phyloP scores from a whole-genome alignment of 2,113 vertebrate genomes.

The Chlorodrepanis virens region DNA sequence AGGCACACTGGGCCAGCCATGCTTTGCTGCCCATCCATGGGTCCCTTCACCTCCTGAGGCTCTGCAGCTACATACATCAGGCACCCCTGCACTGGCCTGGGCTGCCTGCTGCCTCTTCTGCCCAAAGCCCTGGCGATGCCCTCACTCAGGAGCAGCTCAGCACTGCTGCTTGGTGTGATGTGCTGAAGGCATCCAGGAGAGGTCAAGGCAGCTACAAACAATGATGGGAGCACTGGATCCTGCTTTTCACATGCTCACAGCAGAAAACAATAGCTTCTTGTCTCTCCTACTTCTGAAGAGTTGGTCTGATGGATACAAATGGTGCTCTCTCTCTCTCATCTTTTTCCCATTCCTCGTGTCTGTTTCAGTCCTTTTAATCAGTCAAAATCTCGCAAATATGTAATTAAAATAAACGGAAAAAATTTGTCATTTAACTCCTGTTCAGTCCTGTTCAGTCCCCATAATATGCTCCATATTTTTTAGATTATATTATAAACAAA shows the following conservation, averaged over 20 bases:
- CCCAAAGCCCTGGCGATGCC: neutral
- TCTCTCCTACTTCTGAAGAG: neutral
- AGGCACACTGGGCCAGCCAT: no score
- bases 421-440: neutral
- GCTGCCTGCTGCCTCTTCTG: neutral
- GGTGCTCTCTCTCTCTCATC: neutral
- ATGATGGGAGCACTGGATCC: neutral
- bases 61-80: neutral
- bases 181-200: neutral
- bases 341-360: neutral
- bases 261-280: neutral
- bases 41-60: neutral
- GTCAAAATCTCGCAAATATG: neutral
- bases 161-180: neutral
- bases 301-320: neutral
- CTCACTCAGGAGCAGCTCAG: neutral
- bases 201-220: neutral
- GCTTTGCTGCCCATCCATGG: neutral
- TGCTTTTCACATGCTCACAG: neutral
- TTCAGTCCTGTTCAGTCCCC: neutral
- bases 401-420: neutral
- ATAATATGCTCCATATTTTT: neutral
- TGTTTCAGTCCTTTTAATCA: neutral
- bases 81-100: fast-evolving
- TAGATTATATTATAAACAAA: neutral